Base-by-base conservation (phyloP, 1,140 invertebrate genomes). In the Bathynomus jamesi region DNA sequence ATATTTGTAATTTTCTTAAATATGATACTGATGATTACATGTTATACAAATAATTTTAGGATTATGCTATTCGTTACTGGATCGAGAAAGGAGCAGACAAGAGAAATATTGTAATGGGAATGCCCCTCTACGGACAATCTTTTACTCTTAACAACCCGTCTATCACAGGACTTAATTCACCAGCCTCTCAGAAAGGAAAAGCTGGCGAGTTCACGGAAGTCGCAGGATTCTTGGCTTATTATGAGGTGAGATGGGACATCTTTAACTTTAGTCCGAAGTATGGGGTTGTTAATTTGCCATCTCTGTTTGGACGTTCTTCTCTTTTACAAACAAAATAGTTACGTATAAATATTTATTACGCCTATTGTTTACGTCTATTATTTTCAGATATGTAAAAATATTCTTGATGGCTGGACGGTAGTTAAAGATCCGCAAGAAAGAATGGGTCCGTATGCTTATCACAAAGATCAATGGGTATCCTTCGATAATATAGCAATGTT, bases 211-310 rank as follows among this genome's bases (percentile, higher is more conserved):
- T 88, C 75, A 95, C 93, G 0, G 84, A 89, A 69, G 88, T 91
- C 2, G 83, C 87, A 78, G 93, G 93, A 63, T 91, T 94, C 78
- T 53, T 94, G 27, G 85, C 92, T 0, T 96, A 91, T 80, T 94
- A 94, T 80, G 92, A 95, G 84, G 89, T 91, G 24, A 29, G 40
- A 3, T 53, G n/a, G n/a, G n/a, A n/a, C n/a, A n/a, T n/a, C n/a
- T n/a, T n/a, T n/a, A n/a, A n/a, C n/a, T n/a, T n/a, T n/a, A n/a
- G n/a, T n/a, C n/a, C n/a, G n/a, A n/a, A n/a, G n/a, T n/a, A n/a
- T n/a, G n/a, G n/a, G n/a, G n/a, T n/a, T n/a, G n/a, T n/a, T n/a
- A n/a, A n/a, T n/a, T n/a, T n/a, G n/a, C n/a, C n/a, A n/a, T n/a
- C n/a, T n/a, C n/a, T n/a, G n/a, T n/a, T n/a, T n/a, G n/a, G n/a